phyloP scores from a whole-genome alignment of 2,113 vertebrate genomes.

The Catharus bicknelli region DNA sequence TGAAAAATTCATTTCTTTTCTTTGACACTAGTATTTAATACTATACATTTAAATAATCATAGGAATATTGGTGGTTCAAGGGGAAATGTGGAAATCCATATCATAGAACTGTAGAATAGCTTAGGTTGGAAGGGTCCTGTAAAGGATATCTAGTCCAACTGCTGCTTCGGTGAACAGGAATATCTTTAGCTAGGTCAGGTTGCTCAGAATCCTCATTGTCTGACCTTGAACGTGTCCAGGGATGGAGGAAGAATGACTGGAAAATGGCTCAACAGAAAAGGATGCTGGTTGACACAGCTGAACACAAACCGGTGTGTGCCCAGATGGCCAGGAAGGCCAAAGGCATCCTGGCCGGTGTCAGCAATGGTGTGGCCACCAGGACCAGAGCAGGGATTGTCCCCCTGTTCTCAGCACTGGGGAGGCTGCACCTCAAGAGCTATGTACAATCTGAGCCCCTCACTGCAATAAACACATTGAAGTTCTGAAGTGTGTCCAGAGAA shows the following conservation, averaged over 20 bases:
- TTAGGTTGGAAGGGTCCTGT: not conserved
- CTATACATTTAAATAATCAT: not conserved
- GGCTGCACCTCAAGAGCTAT: fast-evolving
- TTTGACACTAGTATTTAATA: not conserved
- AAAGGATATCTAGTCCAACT: not conserved
- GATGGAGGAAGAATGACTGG: not conserved
- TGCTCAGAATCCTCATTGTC: not conserved
- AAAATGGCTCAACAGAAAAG: not conserved
- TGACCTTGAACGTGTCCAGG: not conserved
- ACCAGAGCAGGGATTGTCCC: not conserved
- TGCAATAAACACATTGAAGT: not conserved
- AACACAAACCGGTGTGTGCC: not conserved
- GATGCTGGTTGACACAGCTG: not conserved
- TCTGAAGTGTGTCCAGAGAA: not conserved
- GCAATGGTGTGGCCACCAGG: not conserved
- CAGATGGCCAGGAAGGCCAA: not conserved
- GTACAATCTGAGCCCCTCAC: not conserved
- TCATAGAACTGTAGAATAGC: not conserved
- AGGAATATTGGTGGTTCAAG: not conserved
- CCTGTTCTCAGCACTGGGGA: not conserved
- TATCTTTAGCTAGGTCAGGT: not conserved
- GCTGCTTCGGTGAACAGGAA: not conserved
- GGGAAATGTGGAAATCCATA: not conserved
- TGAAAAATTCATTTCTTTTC: not conserved
- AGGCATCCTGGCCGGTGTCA: not conserved